Evolutionary conservation across 2,888 invertebrate species (phyloP), one percentile per base, ranked within the genome.

Genomic region (Cataglyphis cursor): DNA sequence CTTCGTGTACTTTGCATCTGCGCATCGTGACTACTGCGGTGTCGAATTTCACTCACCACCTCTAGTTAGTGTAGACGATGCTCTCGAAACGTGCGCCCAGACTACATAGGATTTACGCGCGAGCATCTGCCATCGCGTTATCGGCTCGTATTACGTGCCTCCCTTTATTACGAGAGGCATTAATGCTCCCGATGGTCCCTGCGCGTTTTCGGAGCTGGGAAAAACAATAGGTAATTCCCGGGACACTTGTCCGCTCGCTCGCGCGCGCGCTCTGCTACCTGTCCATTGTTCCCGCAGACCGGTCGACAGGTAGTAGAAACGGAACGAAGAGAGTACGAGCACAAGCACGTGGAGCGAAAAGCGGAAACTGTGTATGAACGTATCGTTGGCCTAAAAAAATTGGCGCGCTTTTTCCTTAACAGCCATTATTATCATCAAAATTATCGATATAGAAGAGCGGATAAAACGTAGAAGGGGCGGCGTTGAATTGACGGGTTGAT

Each of bases 171-270:
- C 72, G 68, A 76, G 85, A 73, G 78, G 87, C 88, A 90, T 90
- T 92, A 90, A 88, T 90, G 88, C 88, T 82, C 82, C 86, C 88
- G 84, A 84, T 87, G 84, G 86, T 80, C 44, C 78, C 59, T 44
- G 78, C 59, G 78, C 83, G 87, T 75, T 82, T 72, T 81, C 59
- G 81, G 82, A 75, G 24, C 80, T 59, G 81, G 82, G 83, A 88
- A 89, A 90, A 90, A 90, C 89, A 90, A 90, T 90, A 82, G 89
- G 84, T 85, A 89, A 80, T 88, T 90, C 90, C 85, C 90, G 76
- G 86, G 88, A 90, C 90, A 88, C 90, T 90, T 90, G 90, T 90
- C 84, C 87, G 81, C 89, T 28, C 51, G 24, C 84, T 64, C 75
- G 86, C 85, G 21, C 80, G 86, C 85, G 21, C 54, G 35, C 83